Evolutionary conservation across 2,797 vertebrate species (phyloP), one percentile per base, ranked within the genome.

Genomic region (Clarias laeviceps): DNA sequence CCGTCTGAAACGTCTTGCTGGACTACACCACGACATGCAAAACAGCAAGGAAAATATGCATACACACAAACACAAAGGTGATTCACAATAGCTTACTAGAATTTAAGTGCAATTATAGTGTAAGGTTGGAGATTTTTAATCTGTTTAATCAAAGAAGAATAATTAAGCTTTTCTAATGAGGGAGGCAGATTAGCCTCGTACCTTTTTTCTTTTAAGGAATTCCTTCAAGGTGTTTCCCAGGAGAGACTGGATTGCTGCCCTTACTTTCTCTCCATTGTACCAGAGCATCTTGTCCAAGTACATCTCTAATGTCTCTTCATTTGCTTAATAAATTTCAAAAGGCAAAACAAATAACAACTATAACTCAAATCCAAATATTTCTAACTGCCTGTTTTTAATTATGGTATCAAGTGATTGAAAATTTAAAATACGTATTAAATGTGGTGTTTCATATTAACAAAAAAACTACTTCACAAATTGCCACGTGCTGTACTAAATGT

Each of bases 1-100:
- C 93, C 27, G 91, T 91, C 68, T 76, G 9, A 69, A 96, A 84
- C 88, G 89, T 94, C 83, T 90, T 87, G 59, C 91, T 93, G 56
- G 90, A 74, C 95, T 96, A 84, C 56, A 86, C 22, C 20, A 82
- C 78, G 74, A 87, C 62, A 72, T 32, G 82, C 24, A 84, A 62
- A 84, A 86, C 68, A 78, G 54, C 81, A 4, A 87, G 59, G 83
- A 82, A 70, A 45, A 27, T n/a, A 64, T 24, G 24, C 56, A 64
- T 17, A 72, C 40, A 5, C 0, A 65, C 27, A 76, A 73, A 72
- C 29, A 78, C 18, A 37, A 84, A 54, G 2, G 1, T 24, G 37
- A 22, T 45, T 34, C 22, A 40, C 14, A 69, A 24, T 15, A 82
- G 34, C 34, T 20, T 15, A 40, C 14, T 40, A 45, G 1, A 17